Conservation (phyloP, 1,140 invertebrate genomes). For the Drosophila yakuba region DNA sequence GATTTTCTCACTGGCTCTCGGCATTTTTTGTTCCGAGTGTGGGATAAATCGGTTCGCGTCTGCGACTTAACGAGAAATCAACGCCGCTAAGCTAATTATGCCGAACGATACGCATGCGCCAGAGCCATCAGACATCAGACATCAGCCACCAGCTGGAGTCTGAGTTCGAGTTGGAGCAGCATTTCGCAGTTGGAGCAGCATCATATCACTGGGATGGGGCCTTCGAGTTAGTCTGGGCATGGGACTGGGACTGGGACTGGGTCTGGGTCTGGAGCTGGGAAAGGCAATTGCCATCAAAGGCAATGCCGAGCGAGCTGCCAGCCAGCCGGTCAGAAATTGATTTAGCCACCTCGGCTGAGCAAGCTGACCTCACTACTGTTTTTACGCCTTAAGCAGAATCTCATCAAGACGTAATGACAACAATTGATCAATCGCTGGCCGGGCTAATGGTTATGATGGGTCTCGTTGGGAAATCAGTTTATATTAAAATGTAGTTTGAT, state of each 20-base stretch:
- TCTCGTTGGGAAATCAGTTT: conserved; percentile 58
- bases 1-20: neutral
- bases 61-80: conserved; percentile 79
- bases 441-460: conserved; percentile 52
- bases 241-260: neutral
- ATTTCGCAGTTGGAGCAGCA: conserved; percentile 25
- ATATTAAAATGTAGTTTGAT: conserved; percentile 75
- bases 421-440: conserved; percentile 72
- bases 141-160: neutral
- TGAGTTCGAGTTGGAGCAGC: conserved; percentile 29
- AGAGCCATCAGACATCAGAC: conserved; percentile 50
- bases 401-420: conserved; percentile 82
- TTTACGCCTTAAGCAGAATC: conserved; percentile 84
- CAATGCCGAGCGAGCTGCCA: conserved; percentile 40
- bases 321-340: conserved; percentile 69
- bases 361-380: conserved; percentile 83
- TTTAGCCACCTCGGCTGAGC: conserved; percentile 74
- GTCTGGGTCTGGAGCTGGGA: conserved; percentile 25
- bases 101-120: conserved; percentile 82
- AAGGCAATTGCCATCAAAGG: conserved; percentile 62
- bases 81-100: conserved; percentile 83
- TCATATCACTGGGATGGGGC: conserved; percentile 30
- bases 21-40: conserved; percentile 23
- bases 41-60: conserved; percentile 40
- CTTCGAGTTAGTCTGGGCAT: conserved; percentile 15